Evolutionary conservation across 2,797 vertebrate genomes (phyloP), one percentile per base, ranked within the genome.

Genomic region (Argyrosomus regius): DNA sequence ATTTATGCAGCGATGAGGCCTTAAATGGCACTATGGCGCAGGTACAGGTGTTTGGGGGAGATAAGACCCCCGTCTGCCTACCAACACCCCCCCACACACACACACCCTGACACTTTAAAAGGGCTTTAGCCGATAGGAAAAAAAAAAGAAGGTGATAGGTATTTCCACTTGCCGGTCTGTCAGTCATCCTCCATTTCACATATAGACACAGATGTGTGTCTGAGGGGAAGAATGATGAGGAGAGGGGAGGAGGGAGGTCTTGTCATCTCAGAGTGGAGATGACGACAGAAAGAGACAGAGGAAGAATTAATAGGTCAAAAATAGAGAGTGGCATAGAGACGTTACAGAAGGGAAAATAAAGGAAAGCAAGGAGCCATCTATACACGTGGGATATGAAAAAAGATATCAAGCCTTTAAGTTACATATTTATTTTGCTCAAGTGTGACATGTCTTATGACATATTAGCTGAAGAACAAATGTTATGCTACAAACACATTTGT

Each of bases 1-100:
- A 91, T 93, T 95, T 94, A 93, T 94, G 89, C 86, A 90, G 82
- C 2, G 20, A 78, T 31, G 81, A 79, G 17, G 76, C 82, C 78
- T 50, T 89, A 90, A 93, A 93, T 75, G 68, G 77, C 71, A 86
- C 94, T 82, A 78, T 81, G 88, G 87, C 88, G 54, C 81, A 88
- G 75, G 70, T 86, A 90, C 93, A 94, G 88, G 91, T 94, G 93
- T 84, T 89, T 77, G 73, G 31, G 20, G 59, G 64, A 82, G 87
- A 92, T 94, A 91, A 96, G 89, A 77, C 80, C 82, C 69, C 69
- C 59, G 10, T 70, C 82, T 66, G 60, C 61, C 76, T 20, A 63
- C 72, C 49, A 22, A 16, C 54, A 75, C 18, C 73, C 76, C 72
- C 84, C 31, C 1, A 1, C 22, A 22, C 22, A 7, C 7, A 7